These are phyloP conservation scores for Leptobrachium leishanense DNA, from an alignment of 2,113 vertebrate genomes.

Conservation along the genomic window DNA sequence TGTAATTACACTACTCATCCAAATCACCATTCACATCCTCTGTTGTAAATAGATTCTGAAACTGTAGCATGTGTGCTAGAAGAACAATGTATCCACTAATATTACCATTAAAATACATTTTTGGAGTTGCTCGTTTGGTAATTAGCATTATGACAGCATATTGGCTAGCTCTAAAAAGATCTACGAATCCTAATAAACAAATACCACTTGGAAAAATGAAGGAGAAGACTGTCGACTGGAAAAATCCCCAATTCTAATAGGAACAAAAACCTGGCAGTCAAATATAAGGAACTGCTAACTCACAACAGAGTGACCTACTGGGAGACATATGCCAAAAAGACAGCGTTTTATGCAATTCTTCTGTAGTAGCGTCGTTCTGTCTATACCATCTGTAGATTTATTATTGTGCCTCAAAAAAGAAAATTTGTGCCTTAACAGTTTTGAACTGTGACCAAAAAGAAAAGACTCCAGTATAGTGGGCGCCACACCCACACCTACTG, in stretches of 20 bases:
- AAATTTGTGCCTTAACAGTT: constrained; percentile 64
- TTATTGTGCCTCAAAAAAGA: constrained; percentile 63
- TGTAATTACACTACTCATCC: no score
- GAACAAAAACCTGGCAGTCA: constrained; percentile 82
- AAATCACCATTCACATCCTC: not conserved
- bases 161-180: constrained; percentile 63
- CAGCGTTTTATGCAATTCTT: constrained; percentile 80
- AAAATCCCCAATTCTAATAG: constrained; percentile 79
- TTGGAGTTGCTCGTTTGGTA: constrained; percentile 61
- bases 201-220: constrained; percentile 67
- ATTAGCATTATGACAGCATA: constrained; percentile 64
- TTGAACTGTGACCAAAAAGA: constrained; percentile 70
- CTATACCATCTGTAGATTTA: constrained; percentile 81
- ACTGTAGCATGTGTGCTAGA: constrained; percentile 54
- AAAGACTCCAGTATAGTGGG: constrained; percentile 74
- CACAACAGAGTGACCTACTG: constrained; percentile 93
- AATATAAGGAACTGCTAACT: constrained; percentile 89
- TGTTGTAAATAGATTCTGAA: constrained; percentile 54
- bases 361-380: constrained; percentile 82
- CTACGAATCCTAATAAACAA: constrained; percentile 75
- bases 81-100: constrained; percentile 37
- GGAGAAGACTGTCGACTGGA: constrained; percentile 79
- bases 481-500: constrained; percentile 90
- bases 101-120: constrained; percentile 66
- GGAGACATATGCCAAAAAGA: constrained; percentile 85